Base-by-base conservation (phyloP, 37 sponge, comb jelly and placozoan genomes). In the Oscarella lobularis region DNA sequence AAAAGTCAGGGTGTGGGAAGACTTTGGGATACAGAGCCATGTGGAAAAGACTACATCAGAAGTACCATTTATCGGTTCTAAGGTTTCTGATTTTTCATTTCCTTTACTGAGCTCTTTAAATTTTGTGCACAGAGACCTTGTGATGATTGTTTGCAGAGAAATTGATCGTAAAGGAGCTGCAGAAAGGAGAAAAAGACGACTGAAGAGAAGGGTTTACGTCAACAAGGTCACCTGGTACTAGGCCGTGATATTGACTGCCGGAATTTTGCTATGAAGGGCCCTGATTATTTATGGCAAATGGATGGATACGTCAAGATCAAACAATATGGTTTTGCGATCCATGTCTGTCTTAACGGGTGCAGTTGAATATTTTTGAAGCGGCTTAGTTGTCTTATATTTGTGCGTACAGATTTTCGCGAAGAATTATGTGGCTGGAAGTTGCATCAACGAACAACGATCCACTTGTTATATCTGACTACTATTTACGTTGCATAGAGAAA, bases 301-400 rank as follows among this genome's bases (percentile, higher is more conserved):
- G 83, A 82, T 41, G 83, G 83, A 0, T 78, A 78, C 35, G 83
- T 77, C 39, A 82, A 82, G 48, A 37, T 82, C 1, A 78, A 70
- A 2, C 83, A 71, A 4, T 82, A 69, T 77, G 83, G 83, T 3
- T 38, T 77, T 3, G 27, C 74, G 1, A 77, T 82, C 29, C 73
- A 77, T 77, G 78, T 73, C 5, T 82, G 83, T 70, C 76, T 77
- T 54, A 74, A 77, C 73, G 78, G 78, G 78, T 77, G 77, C 5
- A 3, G 1, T 27, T 1, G 20, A 3, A 38, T 38, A 38, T 66
- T 35, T 30, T 72, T n/a, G 31, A 1, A 35, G 39, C 29, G 65
- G 1, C 33, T 3, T 71, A 76, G n/a, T 4, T 30, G 2, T 29
- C 54, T 66, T 2, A 36, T 9, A 29, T 27, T 2, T 66, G 6